Evolutionary conservation across 1,140 invertebrate species (phyloP), one percentile per base, ranked within the genome.

Genomic region (Centruroides vittatus): DNA sequence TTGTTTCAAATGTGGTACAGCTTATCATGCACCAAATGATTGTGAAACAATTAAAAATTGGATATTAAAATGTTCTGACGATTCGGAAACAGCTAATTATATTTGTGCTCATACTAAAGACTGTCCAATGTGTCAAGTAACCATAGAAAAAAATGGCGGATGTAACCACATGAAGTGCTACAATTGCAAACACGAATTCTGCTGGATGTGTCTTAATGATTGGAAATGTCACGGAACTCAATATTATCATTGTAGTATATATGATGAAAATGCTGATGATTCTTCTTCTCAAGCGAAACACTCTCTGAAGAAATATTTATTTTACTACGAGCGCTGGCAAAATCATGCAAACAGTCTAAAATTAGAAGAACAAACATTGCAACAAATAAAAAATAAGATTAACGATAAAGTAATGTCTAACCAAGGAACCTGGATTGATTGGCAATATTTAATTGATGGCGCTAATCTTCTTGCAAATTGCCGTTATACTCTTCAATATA

Each of bases 251-350:
- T 53, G 51, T 8, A 53, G 51, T 8, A 23, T 23, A 5, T 53
- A 53, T 8, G 35, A 53, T 6, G 51, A 53, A 36, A 53, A 53
- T 36, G 0, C 51, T 36, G 51, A 53, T 34, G 23, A 23, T 36
- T 5, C 51, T 66, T 90, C 96, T 77, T 91, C 89, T 60, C 90
- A 93, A 77, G 93, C 94, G 35, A 79, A 94, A 67, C 93, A 98
- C 80, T 95, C 95, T 61, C 79, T 99, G 46, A 98, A 98, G 74
- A 98, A 98, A 77, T 99, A 99, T 81, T 83, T 99, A 48, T 95
- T 98, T 78, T 99, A 99, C 73, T 99, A 96, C 78, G 94, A 98
- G 78, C 83, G 96, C 79, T 99, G 93, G 90, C 94, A 99, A 75
- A 99, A 99, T 79, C 96, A 99, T 78, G 93, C 92, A 55, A 92